Evolutionary conservation across 2,888 invertebrate species (phyloP), one percentile per base, ranked within the genome.

Genomic region (Adelphocoris suturalis): DNA sequence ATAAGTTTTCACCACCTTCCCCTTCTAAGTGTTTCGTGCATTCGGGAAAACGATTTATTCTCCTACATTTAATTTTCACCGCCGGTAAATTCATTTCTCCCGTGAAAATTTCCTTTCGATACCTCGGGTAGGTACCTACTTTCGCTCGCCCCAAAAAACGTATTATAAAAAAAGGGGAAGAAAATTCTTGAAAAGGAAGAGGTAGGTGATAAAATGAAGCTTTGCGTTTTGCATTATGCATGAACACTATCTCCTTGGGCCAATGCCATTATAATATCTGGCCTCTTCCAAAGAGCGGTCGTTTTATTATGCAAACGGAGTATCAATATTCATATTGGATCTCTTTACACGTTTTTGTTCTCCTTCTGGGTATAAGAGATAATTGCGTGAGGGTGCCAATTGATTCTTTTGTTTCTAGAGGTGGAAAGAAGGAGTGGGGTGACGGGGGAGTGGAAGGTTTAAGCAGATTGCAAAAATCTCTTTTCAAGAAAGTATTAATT

Each of bases 171-270:
- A 28, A 76, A 76, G 47, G 46, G 57, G 80, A 55, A 80, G 55
- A 55, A 75, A 47, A 75, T 23, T 12, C 52, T 48, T 11, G 75
- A 89, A 85, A 89, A 57, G 78, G 46, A 90, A 57, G 80, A 86
- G 61, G 86, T 46, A 90, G 90, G 90, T 81, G 89, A 89, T 89
- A 81, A 89, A 90, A 90, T 89, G 86, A 84, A 52, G 55, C 37
- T 86, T 80, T 87, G 86, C 82, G 82, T 82, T 87, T 86, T 90
- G 90, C 90, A 90, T 90, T 82, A 90, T 90, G 90, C 90, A 90
- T 90, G 57, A 84, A 68, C 75, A 75, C 86, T 90, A 90, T 90
- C 90, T 88, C 27, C 89, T 81, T 52, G 37, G 16, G 82, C 76
- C 82, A 46, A 37, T 76, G 82, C 89, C 89, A 89, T 89, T 82